Base-by-base conservation (phyloP, 2,797 vertebrate genomes). In the Smutsia gigantea region DNA sequence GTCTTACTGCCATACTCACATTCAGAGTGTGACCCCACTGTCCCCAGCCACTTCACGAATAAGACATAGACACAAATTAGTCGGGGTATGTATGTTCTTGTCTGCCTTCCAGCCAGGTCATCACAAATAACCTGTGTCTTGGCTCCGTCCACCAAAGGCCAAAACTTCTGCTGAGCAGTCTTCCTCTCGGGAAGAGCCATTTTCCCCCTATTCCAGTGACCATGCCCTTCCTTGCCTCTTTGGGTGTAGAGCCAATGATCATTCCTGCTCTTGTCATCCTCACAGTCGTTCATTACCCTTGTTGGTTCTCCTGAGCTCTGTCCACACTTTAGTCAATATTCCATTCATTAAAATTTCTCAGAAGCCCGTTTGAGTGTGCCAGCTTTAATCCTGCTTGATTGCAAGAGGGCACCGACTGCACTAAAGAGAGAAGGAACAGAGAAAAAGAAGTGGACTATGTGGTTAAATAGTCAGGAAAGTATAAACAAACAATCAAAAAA, bases 121-220 rank as follows among this genome's bases (percentile, higher is more conserved):
- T 59, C 55, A 23, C 31, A 86, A 34, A 7, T 19, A 46, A 46
- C 46, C 46, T 46, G 46, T 2, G 34, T 42, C 51, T 31, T 29
- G 37, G 25, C 55, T 57, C 69, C 42, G 34, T 82, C 81, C 63
- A 39, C 34, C 63, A 82, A 46, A 25, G 19, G 7, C 29, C 7
- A 0, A 7, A 31, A 5, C 49, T 31, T 4, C 15, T 6, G 5
- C 0, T 37, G 64, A 31, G 4, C 49, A 69, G 34, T 4, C n/a
- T 9, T n/a, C 34, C 59, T 39, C 64, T 25, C n/a, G 37, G 66
- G 34, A 0, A 51, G 34, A 64, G 6, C 21, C 13, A 6, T 27
- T 19, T 27, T 34, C 49, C n/a, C 31, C 37, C 31, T 68, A 1
- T 5, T 18, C 64, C 4, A 1, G n/a, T 11, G 5, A 21, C 66